These are phyloP conservation scores for Pardosa pseudoannulata DNA, from an alignment of 2,888 invertebrate species.

Conservation along the genomic window DNA sequence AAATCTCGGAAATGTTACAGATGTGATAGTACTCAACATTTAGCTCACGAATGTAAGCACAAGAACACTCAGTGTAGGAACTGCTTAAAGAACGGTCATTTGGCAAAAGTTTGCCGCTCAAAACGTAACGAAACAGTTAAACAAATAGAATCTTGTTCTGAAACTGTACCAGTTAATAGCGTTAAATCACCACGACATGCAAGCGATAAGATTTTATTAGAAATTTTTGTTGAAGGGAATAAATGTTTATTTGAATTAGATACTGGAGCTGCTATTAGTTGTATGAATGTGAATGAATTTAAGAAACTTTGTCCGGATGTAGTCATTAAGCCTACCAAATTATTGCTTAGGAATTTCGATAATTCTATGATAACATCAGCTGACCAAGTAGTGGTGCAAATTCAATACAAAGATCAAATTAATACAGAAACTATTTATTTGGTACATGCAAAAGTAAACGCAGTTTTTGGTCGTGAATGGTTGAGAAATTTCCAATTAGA, in stretches of 20 bases:
- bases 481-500: conserved; percentile 52
- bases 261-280: conserved; percentile 41
- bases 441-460: conserved; percentile 55
- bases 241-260: conserved; percentile 47
- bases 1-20: conserved; percentile 57
- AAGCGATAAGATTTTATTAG: conserved; percentile 53
- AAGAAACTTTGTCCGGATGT: conserved; percentile 53
- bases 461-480: conserved; percentile 57
- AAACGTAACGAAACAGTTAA: conserved; percentile 47
- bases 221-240: conserved; percentile 48
- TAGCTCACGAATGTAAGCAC: conserved; percentile 54
- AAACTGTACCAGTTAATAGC: conserved; percentile 55
- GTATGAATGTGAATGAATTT: conserved; percentile 46
- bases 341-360: conserved; percentile 54
- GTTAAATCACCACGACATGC: conserved; percentile 55
- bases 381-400: conserved; percentile 53
- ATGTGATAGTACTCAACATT: conserved; percentile 57
- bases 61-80: conserved; percentile 44
- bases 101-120: conserved; percentile 45
- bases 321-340: conserved; percentile 57
- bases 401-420: conserved; percentile 57
- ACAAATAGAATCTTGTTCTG: conserved; percentile 49
- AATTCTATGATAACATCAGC: conserved; percentile 52
- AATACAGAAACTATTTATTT: conserved; percentile 55
- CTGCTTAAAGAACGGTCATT: conserved; percentile 47